Conservation (phyloP, 2,797 vertebrate species). For the Staurois parvus region DNA sequence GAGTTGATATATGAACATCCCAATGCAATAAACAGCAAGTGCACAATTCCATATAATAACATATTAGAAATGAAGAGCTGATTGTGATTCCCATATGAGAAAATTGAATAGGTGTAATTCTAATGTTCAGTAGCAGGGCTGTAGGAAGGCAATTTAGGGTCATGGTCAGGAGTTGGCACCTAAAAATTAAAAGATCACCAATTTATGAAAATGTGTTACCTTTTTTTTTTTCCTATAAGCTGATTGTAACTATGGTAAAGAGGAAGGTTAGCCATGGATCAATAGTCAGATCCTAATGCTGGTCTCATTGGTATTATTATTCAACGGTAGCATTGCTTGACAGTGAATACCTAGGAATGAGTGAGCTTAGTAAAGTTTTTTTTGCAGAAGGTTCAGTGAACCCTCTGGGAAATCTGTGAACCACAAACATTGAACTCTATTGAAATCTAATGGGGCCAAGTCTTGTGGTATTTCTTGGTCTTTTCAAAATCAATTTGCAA, state of each 20-base stretch:
- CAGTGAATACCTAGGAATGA: too few species aligned
- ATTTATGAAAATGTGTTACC: neutral
- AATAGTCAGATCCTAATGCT: too few species aligned
- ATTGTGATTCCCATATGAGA: slow-evolving; percentile 1
- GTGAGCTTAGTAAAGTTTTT: too few species aligned
- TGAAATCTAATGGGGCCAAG: too few species aligned
- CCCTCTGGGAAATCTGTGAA: too few species aligned
- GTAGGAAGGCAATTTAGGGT: slow-evolving; percentile 19
- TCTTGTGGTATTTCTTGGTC: too few species aligned
- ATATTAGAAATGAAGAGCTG: slow-evolving; percentile 27
- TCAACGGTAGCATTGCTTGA: too few species aligned
- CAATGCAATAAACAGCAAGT: slow-evolving; percentile 16
- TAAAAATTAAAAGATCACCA: neutral
- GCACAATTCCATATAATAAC: slow-evolving; percentile 14
- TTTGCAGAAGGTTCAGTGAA: too few species aligned
- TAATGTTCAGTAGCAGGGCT: neutral
- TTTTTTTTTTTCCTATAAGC: neutral
- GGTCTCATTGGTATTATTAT: too few species aligned
- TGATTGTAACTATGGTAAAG: neutral
- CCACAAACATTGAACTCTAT: too few species aligned
- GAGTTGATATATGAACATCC: slow-evolving; percentile 26
- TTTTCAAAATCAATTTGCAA: too few species aligned
- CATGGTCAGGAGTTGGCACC: neutral
- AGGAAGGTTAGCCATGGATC: too few species aligned
- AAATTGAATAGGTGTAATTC: slow-evolving; percentile 14